phyloP scores from a whole-genome alignment of 2,797 vertebrate genomes.

The Triplophysa yarkandensis region DNA sequence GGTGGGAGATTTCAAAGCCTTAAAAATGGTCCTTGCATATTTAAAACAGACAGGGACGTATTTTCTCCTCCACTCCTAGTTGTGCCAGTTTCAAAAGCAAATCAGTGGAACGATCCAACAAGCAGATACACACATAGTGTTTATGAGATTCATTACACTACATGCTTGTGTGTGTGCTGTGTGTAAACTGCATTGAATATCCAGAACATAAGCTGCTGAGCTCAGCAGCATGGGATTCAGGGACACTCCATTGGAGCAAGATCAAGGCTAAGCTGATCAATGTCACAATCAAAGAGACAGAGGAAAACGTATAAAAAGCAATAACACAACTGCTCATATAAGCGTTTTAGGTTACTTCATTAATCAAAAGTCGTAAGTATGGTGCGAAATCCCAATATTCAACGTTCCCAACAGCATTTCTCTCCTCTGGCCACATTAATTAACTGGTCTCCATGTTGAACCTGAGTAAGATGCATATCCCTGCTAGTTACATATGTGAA shows the following conservation, averaged over 20 bases:
- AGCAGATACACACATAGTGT: not conserved
- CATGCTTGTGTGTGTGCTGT: conserved; percentile 1
- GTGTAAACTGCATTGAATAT: not conserved
- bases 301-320: conserved; percentile 32
- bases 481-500: conserved; percentile 32
- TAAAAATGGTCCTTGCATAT: not conserved
- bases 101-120: not conserved
- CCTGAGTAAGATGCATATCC: conserved; percentile 15
- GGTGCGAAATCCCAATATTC: conserved; percentile 16
- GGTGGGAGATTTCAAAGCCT: conserved; percentile 1
- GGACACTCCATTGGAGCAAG: conserved; percentile 38
- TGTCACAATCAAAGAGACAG: conserved; percentile 46
- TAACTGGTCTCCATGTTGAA: conserved; percentile 4
- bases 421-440: conserved; percentile 26
- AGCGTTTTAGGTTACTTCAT: conserved; percentile 26
- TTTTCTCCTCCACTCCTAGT: not conserved
- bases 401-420: not conserved
- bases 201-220: conserved; percentile 37
- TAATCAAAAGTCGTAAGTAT: conserved; percentile 21
- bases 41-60: not conserved
- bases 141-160: not conserved
- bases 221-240: conserved; percentile 39
- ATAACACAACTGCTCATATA: conserved; percentile 28
- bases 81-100: not conserved
- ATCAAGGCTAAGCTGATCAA: conserved; percentile 48